phyloP scores from a whole-genome alignment of 2,113 vertebrate species.

The Larimichthys polyactis region DNA sequence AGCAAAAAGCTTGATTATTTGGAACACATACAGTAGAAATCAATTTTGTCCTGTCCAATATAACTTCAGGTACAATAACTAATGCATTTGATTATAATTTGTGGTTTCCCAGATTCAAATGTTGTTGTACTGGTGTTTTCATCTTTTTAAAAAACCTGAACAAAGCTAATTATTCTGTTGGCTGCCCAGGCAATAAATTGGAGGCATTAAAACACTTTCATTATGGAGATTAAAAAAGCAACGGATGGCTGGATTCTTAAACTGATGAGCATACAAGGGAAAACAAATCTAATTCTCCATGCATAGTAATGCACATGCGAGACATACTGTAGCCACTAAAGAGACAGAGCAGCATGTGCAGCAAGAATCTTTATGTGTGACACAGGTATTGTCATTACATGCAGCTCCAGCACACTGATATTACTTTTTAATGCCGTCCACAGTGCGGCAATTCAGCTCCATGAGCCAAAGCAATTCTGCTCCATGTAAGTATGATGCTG shows the following conservation, averaged over 20 bases:
- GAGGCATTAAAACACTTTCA: constrained; percentile 85
- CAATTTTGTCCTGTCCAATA: constrained; percentile 42
- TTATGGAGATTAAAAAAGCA: constrained; percentile 85
- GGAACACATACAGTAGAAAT: constrained; percentile 36
- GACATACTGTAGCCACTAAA: constrained; percentile 42
- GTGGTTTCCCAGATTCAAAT: constrained; percentile 68
- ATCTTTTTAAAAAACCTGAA: constrained; percentile 78
- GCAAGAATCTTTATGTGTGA: constrained; percentile 32
- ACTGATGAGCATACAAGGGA: constrained; percentile 79
- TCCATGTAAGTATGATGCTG: constrained; percentile 16
- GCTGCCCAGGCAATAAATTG: constrained; percentile 87
- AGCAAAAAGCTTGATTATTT: constrained; percentile 26
- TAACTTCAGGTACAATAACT: constrained; percentile 67
- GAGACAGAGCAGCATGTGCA: constrained; percentile 22
- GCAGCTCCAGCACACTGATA: constrained; percentile 20
- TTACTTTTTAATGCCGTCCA: constrained; percentile 44
- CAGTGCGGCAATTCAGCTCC: constrained; percentile 36
- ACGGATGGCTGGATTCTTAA: constrained; percentile 78
- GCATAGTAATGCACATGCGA: constrained; percentile 51
- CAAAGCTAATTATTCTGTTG: constrained; percentile 89
- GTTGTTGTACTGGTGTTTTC: constrained; percentile 80
- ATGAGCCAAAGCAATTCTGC: constrained; percentile 28
- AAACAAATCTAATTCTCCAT: constrained; percentile 74
- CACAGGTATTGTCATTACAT: constrained; percentile 30
- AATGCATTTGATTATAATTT: constrained; percentile 69